A percentile compares a stretch with the other conserved stretches of the same genome.
Evolutionary conservation across 2,888 invertebrate species (phyloP).

Genomic region (Ypsolopha sequella): DNA sequence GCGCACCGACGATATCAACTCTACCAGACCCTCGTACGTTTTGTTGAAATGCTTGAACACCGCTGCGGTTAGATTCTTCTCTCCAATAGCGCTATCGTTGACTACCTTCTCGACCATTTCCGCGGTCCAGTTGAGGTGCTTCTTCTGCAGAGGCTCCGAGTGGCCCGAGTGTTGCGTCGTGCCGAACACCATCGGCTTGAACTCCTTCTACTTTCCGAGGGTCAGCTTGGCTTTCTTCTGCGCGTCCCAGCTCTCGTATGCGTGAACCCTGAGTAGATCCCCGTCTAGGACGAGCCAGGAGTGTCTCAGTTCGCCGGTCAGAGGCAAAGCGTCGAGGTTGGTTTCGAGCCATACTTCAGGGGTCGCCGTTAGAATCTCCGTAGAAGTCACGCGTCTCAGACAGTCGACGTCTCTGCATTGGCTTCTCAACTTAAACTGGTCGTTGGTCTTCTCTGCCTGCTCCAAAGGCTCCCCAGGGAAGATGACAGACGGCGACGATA

Average conservation of each 20-base stretch:
- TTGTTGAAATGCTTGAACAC: conserved; percentile 76
- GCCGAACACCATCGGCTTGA: conserved; percentile 75
- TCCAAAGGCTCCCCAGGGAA: conserved; percentile 75
- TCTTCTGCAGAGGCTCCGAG: conserved; percentile 70
- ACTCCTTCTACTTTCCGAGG: conserved; percentile 41
- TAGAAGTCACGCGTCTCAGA: conserved; percentile 60
- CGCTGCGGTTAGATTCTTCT: conserved; percentile 72
- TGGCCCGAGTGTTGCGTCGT: conserved; percentile 81
- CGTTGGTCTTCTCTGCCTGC: conserved; percentile 73
- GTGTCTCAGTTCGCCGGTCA: conserved; percentile 74
- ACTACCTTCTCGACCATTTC: conserved; percentile 75
- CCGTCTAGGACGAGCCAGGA: conserved; percentile 87
- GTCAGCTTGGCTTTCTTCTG: conserved; percentile 42
- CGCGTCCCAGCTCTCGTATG: conserved; percentile 74
- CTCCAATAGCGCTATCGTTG: conserved; percentile 73
- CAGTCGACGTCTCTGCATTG: conserved; percentile 72
- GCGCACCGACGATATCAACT: conserved; percentile 83
- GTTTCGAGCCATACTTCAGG: conserved; percentile 79
- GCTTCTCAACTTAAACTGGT: conserved; percentile 69
- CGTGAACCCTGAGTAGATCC: conserved; percentile 74
- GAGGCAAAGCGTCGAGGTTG: conserved; percentile 72
- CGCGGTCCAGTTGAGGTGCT: conserved; percentile 76
- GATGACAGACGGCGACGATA: conserved; percentile 81
- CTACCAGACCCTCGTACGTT: conserved; percentile 76
- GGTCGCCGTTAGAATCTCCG: conserved; percentile 75